Conservation (phyloP, 2,113 vertebrate species). For the Cisticola juncidis region DNA sequence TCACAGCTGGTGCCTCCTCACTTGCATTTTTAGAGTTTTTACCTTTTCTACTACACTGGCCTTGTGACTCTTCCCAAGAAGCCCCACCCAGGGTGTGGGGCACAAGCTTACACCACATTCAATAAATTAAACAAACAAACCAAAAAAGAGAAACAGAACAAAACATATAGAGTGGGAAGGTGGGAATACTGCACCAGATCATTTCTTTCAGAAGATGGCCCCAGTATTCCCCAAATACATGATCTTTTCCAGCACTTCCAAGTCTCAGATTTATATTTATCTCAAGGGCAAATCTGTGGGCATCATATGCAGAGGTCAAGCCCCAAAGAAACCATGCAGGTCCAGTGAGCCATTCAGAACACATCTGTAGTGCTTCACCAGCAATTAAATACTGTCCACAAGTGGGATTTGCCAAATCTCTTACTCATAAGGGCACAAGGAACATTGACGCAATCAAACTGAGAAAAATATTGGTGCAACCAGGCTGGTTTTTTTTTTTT, state of each 20-base stretch:
- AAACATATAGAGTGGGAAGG: fast-evolving
- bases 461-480: slow-evolving; percentile 5
- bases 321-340: neutral
- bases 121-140: neutral
- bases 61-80: neutral
- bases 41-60: neutral
- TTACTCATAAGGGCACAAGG: neutral
- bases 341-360: neutral
- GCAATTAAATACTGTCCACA: neutral
- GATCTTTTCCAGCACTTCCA: neutral
- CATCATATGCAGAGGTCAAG: neutral
- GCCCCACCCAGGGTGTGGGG: neutral
- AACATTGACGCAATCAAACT: neutral
- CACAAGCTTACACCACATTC: neutral
- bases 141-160: neutral
- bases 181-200: neutral
- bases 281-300: neutral
- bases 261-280: neutral
- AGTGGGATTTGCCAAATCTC: slow-evolving; percentile 5
- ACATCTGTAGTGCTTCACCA: neutral
- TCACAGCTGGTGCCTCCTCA: neutral
- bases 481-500: neutral
- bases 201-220: neutral
- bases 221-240: fast-evolving
- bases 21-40: neutral